A percentile compares a stretch with the other conserved stretches of the same genome.
phyloP scores from a whole-genome alignment of 2,113 vertebrate genomes.

The Conger conger region DNA sequence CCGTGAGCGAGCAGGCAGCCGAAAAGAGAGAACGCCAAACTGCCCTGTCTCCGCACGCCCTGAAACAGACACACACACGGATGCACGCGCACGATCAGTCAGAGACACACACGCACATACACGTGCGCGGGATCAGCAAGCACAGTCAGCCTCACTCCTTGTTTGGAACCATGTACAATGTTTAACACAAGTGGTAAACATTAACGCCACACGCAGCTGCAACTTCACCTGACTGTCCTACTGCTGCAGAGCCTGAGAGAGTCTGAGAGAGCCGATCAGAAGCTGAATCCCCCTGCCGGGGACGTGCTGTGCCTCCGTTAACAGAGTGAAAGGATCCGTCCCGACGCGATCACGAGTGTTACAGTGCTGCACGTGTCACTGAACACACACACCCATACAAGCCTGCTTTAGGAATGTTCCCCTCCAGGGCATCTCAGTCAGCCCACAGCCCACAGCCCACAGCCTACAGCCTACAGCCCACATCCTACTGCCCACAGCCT shows the following conservation, averaged over 20 bases:
- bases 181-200: too few species aligned
- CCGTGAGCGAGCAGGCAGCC: conserved; percentile 85
- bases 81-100: not conserved
- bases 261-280: too few species aligned
- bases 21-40: conserved; percentile 85
- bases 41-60: conserved; percentile 79
- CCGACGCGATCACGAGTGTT: not conserved
- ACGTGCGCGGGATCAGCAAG: not conserved
- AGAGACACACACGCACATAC: not conserved
- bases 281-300: not conserved
- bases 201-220: too few species aligned
- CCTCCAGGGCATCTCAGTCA: not conserved
- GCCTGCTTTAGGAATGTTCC: not conserved
- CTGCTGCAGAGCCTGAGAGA: too few species aligned
- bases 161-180: too few species aligned
- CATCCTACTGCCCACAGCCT: too few species aligned
- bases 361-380: not conserved
- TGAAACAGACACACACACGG: conserved; percentile 45
- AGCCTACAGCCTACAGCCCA: too few species aligned
- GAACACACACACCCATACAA: not conserved
- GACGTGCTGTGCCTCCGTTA: not conserved
- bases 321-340: not conserved
- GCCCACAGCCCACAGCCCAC: not conserved
- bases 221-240: too few species aligned
- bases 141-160: too few species aligned